Percentiles rank a stretch among this genome's conserved stretches.
Conservation (phyloP, 2,888 invertebrate species). For the Liodrosophila aerea region DNA sequence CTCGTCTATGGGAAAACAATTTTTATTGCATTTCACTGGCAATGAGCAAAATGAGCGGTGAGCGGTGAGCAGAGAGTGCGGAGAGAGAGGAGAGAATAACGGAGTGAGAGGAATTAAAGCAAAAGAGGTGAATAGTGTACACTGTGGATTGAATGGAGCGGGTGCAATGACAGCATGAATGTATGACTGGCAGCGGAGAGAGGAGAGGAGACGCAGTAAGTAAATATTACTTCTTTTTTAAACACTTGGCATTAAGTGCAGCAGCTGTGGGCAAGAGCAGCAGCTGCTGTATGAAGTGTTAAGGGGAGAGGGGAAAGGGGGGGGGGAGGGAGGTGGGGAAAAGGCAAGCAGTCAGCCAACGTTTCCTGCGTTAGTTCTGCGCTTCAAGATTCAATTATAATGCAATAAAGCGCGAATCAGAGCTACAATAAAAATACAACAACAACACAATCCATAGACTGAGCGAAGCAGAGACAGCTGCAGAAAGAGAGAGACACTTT, state of each 20-base stretch:
- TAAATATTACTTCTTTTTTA: slow-evolving; percentile 71
- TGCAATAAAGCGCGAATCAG: slow-evolving; percentile 80
- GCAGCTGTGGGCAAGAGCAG: slow-evolving; percentile 53
- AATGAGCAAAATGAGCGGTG: slow-evolving; percentile 66
- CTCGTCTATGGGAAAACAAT: slow-evolving; percentile 71
- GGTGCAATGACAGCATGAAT: slow-evolving; percentile 9
- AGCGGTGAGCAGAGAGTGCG: slow-evolving; percentile 3
- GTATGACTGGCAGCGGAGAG: slow-evolving; percentile 14
- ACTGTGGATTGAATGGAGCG: slow-evolving; percentile 26
- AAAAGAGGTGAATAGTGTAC: slow-evolving; percentile 21
- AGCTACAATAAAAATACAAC: slow-evolving; percentile 69
- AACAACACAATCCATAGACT: slow-evolving; percentile 22
- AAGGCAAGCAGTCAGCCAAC: slow-evolving; percentile 65
- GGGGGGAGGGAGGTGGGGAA: slow-evolving; percentile 16
- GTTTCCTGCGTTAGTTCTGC: slow-evolving; percentile 77
- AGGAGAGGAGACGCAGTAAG: slow-evolving; percentile 44
- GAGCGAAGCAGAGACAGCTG: slow-evolving; percentile 4
- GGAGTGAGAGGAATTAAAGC: slow-evolving; percentile 1
- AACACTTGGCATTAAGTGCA: slow-evolving; percentile 76
- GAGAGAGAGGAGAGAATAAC: background rate
- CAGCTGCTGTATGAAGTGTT: background rate
- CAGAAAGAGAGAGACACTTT: slow-evolving; percentile 11
- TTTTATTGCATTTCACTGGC: slow-evolving; percentile 77
- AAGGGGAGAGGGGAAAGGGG: slow-evolving; percentile 23
- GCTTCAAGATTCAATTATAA: slow-evolving; percentile 81